These are phyloP conservation scores for Phyllostomus discolor DNA, from an alignment of 2,113 vertebrate species.

Conservation along the genomic window DNA sequence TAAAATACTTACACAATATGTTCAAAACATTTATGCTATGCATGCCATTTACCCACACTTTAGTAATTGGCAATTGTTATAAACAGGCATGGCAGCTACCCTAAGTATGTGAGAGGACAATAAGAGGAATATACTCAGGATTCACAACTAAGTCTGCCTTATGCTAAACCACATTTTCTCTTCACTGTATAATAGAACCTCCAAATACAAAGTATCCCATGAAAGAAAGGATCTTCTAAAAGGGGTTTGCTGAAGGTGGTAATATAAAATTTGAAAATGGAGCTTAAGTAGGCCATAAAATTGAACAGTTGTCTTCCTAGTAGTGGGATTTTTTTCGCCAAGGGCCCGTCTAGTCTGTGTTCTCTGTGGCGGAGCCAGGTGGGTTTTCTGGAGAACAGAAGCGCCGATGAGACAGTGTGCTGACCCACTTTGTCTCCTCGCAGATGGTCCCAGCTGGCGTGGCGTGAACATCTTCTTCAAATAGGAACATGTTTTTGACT, in stretches of 20 bases:
- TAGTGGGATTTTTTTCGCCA: constrained; percentile 79
- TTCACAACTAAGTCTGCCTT: neutral
- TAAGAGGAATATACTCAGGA: neutral
- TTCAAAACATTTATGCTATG: neutral
- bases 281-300: constrained; percentile 66
- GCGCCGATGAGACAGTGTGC: constrained; percentile 87
- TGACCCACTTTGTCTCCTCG: constrained; percentile 89
- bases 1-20: neutral
- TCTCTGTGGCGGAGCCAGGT: constrained; percentile 77
- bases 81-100: neutral
- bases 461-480: constrained; percentile 68
- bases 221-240: neutral
- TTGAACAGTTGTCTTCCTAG: constrained; percentile 73
- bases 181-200: fast-evolving
- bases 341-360: constrained; percentile 76
- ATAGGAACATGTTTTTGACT: constrained; percentile 42
- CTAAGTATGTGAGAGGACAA: neutral
- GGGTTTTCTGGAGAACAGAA: constrained; percentile 77
- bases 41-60: neutral
- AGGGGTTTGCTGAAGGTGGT: neutral
- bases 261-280: constrained; percentile 40
- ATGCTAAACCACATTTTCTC: neutral
- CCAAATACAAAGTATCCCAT: neutral
- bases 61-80: neutral
- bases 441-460: constrained; percentile 83